These are phyloP conservation scores for Palythoa heliodiscus DNA, from an alignment of 92 coral and sea anemone genomes.

Conservation along the genomic window DNA sequence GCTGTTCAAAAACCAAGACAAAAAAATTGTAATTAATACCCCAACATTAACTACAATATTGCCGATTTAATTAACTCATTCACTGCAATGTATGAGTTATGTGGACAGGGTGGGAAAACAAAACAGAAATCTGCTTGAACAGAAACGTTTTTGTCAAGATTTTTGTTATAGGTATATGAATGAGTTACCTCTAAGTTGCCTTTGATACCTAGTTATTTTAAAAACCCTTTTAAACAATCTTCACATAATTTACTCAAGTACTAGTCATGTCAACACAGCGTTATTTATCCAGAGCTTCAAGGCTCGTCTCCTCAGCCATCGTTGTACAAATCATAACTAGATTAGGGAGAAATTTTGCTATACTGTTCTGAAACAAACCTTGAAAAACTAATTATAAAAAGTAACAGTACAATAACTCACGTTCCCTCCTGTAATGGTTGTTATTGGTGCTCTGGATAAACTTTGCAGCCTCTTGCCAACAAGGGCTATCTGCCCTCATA, in stretches of 20 bases:
- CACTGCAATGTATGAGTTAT: too few relatives aligned
- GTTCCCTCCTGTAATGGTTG: slow-evolving; percentile 3
- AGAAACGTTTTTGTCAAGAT: too few relatives aligned
- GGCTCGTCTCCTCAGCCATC: background rate
- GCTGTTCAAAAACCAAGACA: too few relatives aligned
- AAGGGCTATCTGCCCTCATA: slow-evolving; percentile 9
- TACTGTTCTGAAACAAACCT: background rate
- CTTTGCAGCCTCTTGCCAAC: background rate
- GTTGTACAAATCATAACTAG: background rate
- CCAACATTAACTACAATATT: too few relatives aligned
- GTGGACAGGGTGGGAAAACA: too few relatives aligned
- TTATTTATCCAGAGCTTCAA: background rate
- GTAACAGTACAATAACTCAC: background rate
- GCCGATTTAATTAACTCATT: too few relatives aligned
- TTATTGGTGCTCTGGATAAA: background rate
- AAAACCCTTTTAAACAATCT: background rate
- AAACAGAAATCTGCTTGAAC: too few relatives aligned
- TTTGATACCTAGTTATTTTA: background rate
- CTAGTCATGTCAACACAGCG: too few relatives aligned
- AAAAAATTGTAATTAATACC: too few relatives aligned
- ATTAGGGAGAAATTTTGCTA: background rate
- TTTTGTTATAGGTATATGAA: too few relatives aligned
- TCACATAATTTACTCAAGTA: background rate
- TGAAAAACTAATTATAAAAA: background rate
- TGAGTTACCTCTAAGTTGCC: too few relatives aligned